Base-by-base conservation (phyloP, 2,888 invertebrate species). In the Caenorhabditis angaria region DNA sequence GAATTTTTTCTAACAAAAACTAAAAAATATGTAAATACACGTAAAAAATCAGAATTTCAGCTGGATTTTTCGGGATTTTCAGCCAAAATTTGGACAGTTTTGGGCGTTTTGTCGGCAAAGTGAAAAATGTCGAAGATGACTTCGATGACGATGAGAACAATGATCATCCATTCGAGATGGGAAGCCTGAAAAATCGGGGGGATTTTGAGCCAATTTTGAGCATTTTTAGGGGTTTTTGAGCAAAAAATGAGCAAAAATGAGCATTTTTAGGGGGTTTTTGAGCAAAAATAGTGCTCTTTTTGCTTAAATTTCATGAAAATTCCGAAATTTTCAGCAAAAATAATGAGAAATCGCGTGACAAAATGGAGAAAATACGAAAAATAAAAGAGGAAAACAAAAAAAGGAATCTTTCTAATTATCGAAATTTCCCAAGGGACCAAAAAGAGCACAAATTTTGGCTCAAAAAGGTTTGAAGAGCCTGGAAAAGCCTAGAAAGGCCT, bases 81-180 rank as follows among this genome's bases (percentile, higher is more conserved):
- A 20, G 67, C 5, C 48, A 70, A 62, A 2, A 70, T 20, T 1
- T 63, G 14, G 18, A 71, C 71, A 53, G 48, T 67, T 55, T 68
- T 69, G 20, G 80, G 78, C 1, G 48, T 18, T 3, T 64, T 65
- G 47, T 80, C 73, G 2, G 69, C 67, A 54, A 80, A 85, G 65
- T 85, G 84, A 63, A 77, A 77, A 22, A 76, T 41, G 61, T 84
- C 86, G 68, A 85, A 86, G 20, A 87, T 56, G 25, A 97, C 97
- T 90, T 97, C 97, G 0, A 96, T 93, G 91, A 95, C 92, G 89
- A 97, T 97, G 48, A 97, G 91, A 25, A 93, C 90, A 73, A 97
- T 97, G 79, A 97, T 95, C 93, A 97, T 95, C 94, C 95, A 94
- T 88, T 97, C 97, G 0, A 97, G 90, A 0, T 95, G 91, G 14